Conservation (phyloP, 2,888 invertebrate genomes). For the Notodonta ziczac region DNA sequence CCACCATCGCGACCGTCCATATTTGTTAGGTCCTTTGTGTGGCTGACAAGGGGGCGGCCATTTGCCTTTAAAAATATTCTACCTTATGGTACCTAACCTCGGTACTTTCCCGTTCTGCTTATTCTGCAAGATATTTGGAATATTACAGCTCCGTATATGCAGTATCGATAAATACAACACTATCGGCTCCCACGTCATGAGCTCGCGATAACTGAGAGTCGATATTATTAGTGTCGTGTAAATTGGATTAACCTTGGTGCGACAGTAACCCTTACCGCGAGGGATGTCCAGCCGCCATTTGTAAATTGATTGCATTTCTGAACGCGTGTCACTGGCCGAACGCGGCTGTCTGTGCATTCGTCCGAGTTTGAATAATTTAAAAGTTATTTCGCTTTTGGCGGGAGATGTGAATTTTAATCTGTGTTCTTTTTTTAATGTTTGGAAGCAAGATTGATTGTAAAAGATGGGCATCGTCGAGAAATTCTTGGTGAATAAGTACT, state of each 20-base stretch:
- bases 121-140: too few relatives aligned
- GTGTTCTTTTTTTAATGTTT: constrained; percentile 72
- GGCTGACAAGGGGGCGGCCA: too few relatives aligned
- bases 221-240: constrained; percentile 65
- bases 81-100: too few relatives aligned
- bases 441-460: constrained; percentile 85
- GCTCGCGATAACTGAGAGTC: constrained; percentile 41
- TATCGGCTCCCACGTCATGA: constrained; percentile 22
- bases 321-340: constrained; percentile 49
- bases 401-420: constrained; percentile 18
- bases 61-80: too few relatives aligned
- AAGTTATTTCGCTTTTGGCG: constrained; percentile 17
- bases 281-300: constrained; percentile 57
- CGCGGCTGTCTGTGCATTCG: constrained; percentile 19
- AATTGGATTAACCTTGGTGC: constrained; percentile 81
- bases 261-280: constrained; percentile 71
- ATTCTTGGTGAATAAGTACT: constrained; percentile 43
- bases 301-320: constrained; percentile 62
- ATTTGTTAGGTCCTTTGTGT: too few relatives aligned
- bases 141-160: neutral
- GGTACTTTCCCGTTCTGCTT: too few relatives aligned
- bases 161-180: neutral
- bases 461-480: constrained; percentile 78
- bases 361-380: constrained; percentile 14
- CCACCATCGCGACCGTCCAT: too few relatives aligned